phyloP scores from a whole-genome alignment of 2,888 invertebrate species.

The Eudemis profundana region DNA sequence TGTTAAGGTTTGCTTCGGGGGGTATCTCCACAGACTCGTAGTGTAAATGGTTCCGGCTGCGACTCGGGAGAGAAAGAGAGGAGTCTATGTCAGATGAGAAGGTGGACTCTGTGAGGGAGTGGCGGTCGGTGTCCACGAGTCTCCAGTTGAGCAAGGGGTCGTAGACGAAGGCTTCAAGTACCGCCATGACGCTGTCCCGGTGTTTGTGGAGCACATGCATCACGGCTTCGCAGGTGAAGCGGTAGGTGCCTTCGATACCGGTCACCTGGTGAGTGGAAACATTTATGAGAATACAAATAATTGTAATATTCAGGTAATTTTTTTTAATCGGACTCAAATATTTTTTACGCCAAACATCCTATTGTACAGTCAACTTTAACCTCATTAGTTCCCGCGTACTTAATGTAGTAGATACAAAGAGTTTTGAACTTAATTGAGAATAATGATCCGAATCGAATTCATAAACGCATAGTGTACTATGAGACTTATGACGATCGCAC shows the following conservation, averaged over 20 bases:
- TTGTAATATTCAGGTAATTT: no score
- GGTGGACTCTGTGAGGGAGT: constrained; percentile 71
- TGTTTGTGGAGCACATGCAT: constrained; percentile 97
- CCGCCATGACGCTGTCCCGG: constrained; percentile 99
- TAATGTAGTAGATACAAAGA: no score
- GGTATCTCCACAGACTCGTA: constrained; percentile 78
- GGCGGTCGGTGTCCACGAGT: constrained; percentile 82
- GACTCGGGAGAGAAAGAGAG: constrained; percentile 71
- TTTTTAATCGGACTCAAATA: no score
- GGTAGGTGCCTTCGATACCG: constrained; percentile 98
- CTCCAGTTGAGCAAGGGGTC: constrained; percentile 99
- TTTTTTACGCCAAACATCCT: no score
- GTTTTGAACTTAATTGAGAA: no score
- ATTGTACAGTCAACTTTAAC: no score
- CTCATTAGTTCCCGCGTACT: no score
- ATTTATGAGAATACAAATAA: no score
- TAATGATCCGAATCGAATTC: no score
- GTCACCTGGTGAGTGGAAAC: constrained; percentile 92
- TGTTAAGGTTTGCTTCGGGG: constrained; percentile 93
- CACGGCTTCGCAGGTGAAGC: constrained; percentile 97
- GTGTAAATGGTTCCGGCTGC: constrained; percentile 70
- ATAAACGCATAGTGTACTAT: no score
- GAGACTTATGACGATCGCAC: no score
- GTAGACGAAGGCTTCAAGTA: constrained; percentile 99
- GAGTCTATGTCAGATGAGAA: constrained; percentile 77